Evolutionary conservation across 1,140 invertebrate genomes (phyloP).

Genomic region (Wasmannia auropunctata): DNA sequence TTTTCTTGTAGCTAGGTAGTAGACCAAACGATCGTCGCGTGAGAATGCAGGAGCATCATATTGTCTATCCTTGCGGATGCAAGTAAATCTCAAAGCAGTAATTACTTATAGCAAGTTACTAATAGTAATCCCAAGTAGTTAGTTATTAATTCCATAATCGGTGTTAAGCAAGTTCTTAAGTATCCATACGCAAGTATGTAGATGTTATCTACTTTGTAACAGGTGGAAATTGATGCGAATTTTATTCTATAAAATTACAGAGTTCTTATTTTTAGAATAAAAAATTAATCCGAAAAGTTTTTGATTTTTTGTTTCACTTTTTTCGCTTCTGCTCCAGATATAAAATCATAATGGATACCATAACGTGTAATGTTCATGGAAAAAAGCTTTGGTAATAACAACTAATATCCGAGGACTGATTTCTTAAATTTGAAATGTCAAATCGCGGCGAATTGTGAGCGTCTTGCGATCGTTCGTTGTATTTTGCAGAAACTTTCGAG

Average conservation of each 20-base stretch:
- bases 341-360: not conserved
- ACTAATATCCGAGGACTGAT: not conserved
- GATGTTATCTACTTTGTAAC: not conserved
- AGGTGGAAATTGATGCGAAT: not conserved
- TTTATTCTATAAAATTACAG: not conserved
- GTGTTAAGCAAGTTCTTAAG: conserved; percentile 39
- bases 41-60: conserved; percentile 7
- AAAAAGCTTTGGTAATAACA: not conserved
- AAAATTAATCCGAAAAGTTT: not conserved
- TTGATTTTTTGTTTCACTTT: not conserved
- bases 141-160: conserved; percentile 33
- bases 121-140: conserved; percentile 47
- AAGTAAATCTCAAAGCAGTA: conserved; percentile 14
- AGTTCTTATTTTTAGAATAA: not conserved
- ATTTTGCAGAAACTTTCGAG: conserved; percentile 5
- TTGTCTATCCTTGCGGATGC: not conserved
- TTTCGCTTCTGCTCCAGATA: not conserved
- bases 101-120: conserved; percentile 42
- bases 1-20: conserved; percentile 26
- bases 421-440: conserved; percentile 10
- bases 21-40: conserved; percentile 12
- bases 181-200: not conserved
- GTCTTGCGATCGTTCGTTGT: not conserved
- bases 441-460: not conserved
- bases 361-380: not conserved